Conservation (phyloP, 2,888 invertebrate genomes). For the Hipparchia sbordonii region DNA sequence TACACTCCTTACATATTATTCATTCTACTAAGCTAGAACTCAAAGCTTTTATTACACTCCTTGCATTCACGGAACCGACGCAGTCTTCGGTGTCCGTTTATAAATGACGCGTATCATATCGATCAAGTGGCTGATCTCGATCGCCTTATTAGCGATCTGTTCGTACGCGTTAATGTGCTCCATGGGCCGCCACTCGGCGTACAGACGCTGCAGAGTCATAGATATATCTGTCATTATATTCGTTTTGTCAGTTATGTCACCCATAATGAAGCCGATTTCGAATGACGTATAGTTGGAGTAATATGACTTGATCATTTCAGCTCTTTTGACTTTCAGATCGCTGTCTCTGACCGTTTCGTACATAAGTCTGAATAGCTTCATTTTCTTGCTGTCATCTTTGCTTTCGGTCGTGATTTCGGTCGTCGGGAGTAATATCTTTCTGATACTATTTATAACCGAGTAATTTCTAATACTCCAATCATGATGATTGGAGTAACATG, state of each 20-base stretch:
- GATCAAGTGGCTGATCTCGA: constrained; percentile 59
- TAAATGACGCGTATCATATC: constrained; percentile 51
- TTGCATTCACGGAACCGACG: background rate
- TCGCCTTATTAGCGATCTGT: constrained; percentile 65
- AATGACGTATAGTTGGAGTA: constrained; percentile 58
- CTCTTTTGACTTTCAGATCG: constrained; percentile 60
- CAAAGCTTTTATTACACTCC: too few relatives aligned
- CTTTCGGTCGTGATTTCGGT: constrained; percentile 5
- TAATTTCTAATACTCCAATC: too few relatives aligned
- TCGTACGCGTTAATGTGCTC: constrained; percentile 73
- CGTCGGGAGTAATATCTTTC: background rate
- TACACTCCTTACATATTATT: too few relatives aligned
- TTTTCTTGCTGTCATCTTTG: constrained; percentile 57
- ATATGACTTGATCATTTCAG: constrained; percentile 55
- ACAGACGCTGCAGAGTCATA: constrained; percentile 51
- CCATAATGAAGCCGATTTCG: constrained; percentile 62
- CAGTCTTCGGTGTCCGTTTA: constrained; percentile 13
- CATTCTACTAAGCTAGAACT: too few relatives aligned
- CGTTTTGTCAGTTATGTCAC: constrained; percentile 60
- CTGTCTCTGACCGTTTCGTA: constrained; percentile 66
- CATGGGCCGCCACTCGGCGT: constrained; percentile 61
- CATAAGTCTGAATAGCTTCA: constrained; percentile 67
- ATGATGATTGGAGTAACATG: too few relatives aligned
- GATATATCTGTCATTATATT: constrained; percentile 59
- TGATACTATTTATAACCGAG: constrained; percentile 32